Evolutionary conservation across 2,888 invertebrate genomes (phyloP).

Genomic region (Drosophila suboccidentalis): DNA sequence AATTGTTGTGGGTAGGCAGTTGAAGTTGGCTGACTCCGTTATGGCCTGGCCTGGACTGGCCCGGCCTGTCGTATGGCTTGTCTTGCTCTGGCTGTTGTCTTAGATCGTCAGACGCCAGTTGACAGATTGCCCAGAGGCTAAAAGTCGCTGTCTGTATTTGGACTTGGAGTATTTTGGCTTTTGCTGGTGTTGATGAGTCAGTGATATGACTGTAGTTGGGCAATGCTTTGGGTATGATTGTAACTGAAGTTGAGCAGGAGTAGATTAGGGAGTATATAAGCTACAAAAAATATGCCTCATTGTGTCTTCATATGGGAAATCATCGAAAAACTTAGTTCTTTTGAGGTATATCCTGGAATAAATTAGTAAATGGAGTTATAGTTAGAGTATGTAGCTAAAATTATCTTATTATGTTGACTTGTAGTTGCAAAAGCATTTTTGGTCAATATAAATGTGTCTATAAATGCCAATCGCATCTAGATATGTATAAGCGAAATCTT

Average conservation of each 20-base stretch:
- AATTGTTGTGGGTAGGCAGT: constrained; percentile 41
- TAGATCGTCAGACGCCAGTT: constrained; percentile 75
- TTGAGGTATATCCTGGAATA: no score
- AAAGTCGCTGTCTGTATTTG: constrained; percentile 65
- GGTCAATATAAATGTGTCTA: no score
- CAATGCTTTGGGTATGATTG: constrained; percentile 7
- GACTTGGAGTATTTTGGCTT: constrained; percentile 40
- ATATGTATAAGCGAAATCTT: no score
- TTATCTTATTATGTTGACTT: no score
- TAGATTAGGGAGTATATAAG: not conserved
- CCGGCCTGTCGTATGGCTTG: constrained; percentile 1
- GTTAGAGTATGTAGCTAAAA: no score
- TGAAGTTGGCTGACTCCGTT: constrained; percentile 9
- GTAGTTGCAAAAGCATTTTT: no score
- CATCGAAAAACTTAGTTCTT: not conserved
- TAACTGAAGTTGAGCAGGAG: not conserved
- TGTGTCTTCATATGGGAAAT: not conserved
- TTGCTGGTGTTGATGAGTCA: constrained; percentile 69
- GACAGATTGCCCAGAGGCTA: constrained; percentile 78
- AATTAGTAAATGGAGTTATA: no score
- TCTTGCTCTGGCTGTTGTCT: constrained; percentile 56
- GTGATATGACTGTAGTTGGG: constrained; percentile 45
- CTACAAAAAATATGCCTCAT: not conserved
- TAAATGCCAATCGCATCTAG: no score
- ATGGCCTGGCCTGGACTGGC: constrained; percentile 10